Conservation (phyloP, 1,140 invertebrate genomes). For the Caenorhabditis remanei region DNA sequence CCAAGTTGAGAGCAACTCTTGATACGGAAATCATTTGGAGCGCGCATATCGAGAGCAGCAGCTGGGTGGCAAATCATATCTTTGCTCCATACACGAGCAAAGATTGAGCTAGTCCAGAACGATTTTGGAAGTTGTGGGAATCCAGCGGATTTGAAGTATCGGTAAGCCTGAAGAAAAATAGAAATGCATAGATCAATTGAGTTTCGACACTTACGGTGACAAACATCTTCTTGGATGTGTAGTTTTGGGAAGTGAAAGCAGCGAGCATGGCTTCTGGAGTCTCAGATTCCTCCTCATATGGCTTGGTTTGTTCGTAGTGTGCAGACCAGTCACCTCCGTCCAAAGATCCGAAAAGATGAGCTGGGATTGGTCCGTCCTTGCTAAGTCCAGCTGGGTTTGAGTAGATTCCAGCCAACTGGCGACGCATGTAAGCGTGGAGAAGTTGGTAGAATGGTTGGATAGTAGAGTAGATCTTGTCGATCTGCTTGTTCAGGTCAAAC, state of each 20-base stretch:
- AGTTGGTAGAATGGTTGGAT: conserved; percentile 66
- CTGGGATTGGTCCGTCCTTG: conserved; percentile 82
- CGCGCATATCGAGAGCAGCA: conserved; percentile 67
- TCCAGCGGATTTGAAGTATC: conserved; percentile 67
- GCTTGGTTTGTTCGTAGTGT: conserved; percentile 66
- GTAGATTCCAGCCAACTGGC: conserved; percentile 67
- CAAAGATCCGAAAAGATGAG: conserved; percentile 81
- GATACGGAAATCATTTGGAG: conserved; percentile 68
- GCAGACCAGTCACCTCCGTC: conserved; percentile 67
- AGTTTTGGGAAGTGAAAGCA: conserved; percentile 63
- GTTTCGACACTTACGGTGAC: conserved; percentile 34
- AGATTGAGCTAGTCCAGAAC: conserved; percentile 67
- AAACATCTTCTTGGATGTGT: conserved; percentile 67
- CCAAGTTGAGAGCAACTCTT: conserved; percentile 67
- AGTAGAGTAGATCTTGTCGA: conserved; percentile 60
- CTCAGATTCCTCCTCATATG: conserved; percentile 65
- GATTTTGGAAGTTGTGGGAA: conserved; percentile 66
- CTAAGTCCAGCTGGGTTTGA: conserved; percentile 64
- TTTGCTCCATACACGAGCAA: conserved; percentile 67
- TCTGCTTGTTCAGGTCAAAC: conserved; percentile 62
- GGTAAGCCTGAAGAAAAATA: conserved; percentile 60
- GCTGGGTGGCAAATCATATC: conserved; percentile 69
- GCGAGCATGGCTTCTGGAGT: conserved; percentile 64
- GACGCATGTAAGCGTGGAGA: conserved; percentile 68
- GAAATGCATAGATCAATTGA: not conserved